phyloP scores from a whole-genome alignment of 1,140 invertebrate species.

The Vollenhovia emeryi region DNA sequence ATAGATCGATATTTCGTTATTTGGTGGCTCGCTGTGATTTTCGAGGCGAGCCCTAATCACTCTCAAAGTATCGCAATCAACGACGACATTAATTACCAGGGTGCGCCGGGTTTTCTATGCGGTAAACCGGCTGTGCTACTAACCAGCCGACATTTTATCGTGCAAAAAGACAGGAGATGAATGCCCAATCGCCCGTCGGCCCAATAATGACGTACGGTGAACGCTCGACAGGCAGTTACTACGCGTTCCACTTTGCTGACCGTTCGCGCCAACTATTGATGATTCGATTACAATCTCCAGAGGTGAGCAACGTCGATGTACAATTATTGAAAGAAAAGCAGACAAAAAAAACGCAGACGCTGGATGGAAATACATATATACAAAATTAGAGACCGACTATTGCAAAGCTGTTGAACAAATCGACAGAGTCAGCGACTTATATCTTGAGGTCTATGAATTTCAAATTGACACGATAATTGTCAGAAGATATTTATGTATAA shows the following conservation, averaged over 20 bases:
- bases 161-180: conserved; percentile 2
- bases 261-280: background rate
- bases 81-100: conserved; percentile 41
- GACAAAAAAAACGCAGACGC: background rate
- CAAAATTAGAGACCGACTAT: background rate
- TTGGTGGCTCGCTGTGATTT: conserved; percentile 17
- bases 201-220: conserved; percentile 39
- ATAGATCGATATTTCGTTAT: conserved; percentile 28
- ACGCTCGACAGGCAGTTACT: conserved; percentile 23
- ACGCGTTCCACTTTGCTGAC: conserved; percentile 44
- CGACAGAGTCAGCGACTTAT: background rate
- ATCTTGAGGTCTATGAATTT: background rate
- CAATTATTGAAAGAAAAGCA: background rate
- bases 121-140: conserved; percentile 25
- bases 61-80: conserved; percentile 51
- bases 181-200: conserved; percentile 6
- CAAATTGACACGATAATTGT: background rate
- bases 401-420: background rate
- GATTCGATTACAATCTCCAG: conserved; percentile 39
- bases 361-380: background rate
- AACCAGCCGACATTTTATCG: conserved; percentile 14
- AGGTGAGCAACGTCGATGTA: background rate
- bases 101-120: background rate
- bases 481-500: background rate
- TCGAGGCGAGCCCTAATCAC: conserved; percentile 41